Evolutionary conservation across 2,797 vertebrate genomes (phyloP), one percentile per base, ranked within the genome.

Genomic region (Sternarchorhynchus goeldii): DNA sequence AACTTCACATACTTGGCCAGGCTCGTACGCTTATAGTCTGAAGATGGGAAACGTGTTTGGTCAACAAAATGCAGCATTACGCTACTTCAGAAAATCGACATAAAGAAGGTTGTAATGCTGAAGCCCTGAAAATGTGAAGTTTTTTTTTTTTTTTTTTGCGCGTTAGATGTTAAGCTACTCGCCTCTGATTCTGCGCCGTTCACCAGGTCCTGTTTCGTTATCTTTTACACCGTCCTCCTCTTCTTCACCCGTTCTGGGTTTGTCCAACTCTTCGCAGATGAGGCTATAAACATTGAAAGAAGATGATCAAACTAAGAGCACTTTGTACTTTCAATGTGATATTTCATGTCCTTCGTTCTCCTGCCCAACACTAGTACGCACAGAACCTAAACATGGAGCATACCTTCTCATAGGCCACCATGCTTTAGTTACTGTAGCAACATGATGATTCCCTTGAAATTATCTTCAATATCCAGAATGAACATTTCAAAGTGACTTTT

Each of bases 1-100:
- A 92, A 56, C 87, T 92, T 94, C 71, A 98, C 90, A 0, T 96
- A 98, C 20, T 95, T 95, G 0, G 89, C 96, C 82, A 99, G 89
- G 84, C 95, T 95, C 0, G 97, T 99, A 87, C 88, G 94, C 92
- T 95, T 97, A 84, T 96, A 98, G 91, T 96, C 97, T 99, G 87
- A 71, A 31, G 21, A 75, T 3, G 36, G 2, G 36, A 60, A 2
- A 78, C 34, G 68, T n/a, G 36, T 70, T 55, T 34, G 66, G 58
- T 67, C 36, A 75, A 68, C 39, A 32, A 53, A 21, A 71, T 31
- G 12, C 6, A 5, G 10, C 18, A 29, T 56, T 8, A 59, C 31
- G 39, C 1, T 10, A 66, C 8, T 53, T 17, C 56, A 32, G 20
- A 25, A 17, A 58, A n/a, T 17, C 10, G 17, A 6, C 36, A 55